Evolutionary conservation across 1,140 invertebrate genomes (phyloP), one percentile per base, ranked within the genome.

Genomic region (Drosophila littoralis): DNA sequence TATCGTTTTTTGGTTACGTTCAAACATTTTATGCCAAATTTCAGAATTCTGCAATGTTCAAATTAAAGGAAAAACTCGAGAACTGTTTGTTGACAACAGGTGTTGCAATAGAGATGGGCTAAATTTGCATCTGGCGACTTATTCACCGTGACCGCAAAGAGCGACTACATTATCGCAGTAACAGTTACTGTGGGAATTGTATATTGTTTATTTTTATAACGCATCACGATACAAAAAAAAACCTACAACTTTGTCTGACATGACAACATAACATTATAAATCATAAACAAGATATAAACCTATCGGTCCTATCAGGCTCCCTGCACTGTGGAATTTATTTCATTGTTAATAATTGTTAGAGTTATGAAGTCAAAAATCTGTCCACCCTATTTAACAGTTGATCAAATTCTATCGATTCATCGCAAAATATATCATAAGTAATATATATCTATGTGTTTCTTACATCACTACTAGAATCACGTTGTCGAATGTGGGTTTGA

Each of bases 1-100:
- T 59, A 99, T 95, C 2, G 98, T 99, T 93, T 99, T 99, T 91
- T 99, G 97, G 92, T 97, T 97, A 54, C 94, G 92, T 43, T 92
- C 81, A 22, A 90, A 91, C 91, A n/a, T 51, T 60, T 33, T 57
- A 32, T 6, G 6, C 7, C 40, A n/a, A 0, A 13, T 60, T 46
- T n/a, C 10, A 15, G 10, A 33, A 50, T 7, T 15, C 43, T 22
- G 40, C 40, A 64, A 42, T 40, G 17, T 33, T 55, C 42, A 43
- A 64, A 50, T 35, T 2, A 52, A 58, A n/a, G 40, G 6, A 22
- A 46, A 52, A 17, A 32, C 22, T 36, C 1, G 13, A 36, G 1
- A 63, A 28, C 10, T 8, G 60, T 64, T 78, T 75, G 71, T 77
- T 75, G 74, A 63, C 52, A 75, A 58, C 71, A 77, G 75, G 64